A percentile compares a stretch with the other conserved stretches of the same genome.
These are phyloP conservation scores for Trididemnum miniatum DNA, from an alignment of 23 tunicate species.

Conservation along the genomic window DNA sequence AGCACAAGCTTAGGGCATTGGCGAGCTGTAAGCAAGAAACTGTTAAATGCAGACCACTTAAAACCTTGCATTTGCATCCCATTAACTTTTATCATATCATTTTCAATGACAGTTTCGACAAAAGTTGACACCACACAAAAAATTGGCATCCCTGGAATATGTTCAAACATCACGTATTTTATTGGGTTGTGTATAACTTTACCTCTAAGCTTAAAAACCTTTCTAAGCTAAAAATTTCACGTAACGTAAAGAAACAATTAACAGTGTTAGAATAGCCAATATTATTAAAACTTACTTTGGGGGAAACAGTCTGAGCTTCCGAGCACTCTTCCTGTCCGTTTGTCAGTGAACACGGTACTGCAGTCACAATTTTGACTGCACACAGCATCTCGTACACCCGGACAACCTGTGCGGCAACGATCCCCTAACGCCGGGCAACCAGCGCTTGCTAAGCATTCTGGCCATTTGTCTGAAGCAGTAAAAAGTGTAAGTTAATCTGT, in stretches of 20 bases:
- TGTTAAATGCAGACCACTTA: too few species aligned
- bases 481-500: too few species aligned
- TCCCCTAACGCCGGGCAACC: slow-evolving; percentile 1
- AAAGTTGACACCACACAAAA: too few species aligned
- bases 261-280: not conserved
- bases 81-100: too few species aligned
- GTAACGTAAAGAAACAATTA: not conserved
- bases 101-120: too few species aligned
- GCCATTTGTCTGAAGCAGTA: not conserved
- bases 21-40: not conserved
- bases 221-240: not conserved
- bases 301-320: not conserved
- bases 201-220: too few species aligned
- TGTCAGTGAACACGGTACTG: slow-evolving; percentile 13
- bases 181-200: not conserved
- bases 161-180: too few species aligned
- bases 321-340: not conserved
- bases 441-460: not conserved
- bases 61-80: too few species aligned
- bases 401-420: slow-evolving; percentile 1
- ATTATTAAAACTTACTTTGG: not conserved
- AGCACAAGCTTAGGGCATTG: not conserved
- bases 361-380: not conserved
- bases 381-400: not conserved
- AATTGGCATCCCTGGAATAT: too few species aligned